Evolutionary conservation across 1,140 invertebrate genomes (phyloP).

Genomic region (Cyclina sinensis): DNA sequence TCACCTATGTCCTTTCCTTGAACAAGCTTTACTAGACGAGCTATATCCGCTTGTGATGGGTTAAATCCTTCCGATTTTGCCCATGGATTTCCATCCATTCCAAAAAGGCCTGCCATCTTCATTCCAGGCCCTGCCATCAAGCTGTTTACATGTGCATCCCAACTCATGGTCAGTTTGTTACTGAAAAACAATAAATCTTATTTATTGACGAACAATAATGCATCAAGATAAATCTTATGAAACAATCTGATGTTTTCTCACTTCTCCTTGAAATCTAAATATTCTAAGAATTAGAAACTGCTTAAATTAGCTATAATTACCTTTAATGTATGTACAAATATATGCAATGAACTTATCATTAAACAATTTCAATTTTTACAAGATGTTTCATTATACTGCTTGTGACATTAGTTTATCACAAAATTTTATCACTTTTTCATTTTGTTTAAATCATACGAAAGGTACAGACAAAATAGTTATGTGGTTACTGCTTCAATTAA

Average conservation of each 20-base stretch:
- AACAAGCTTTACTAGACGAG: slow-evolving; percentile 30
- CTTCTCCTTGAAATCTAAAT: too few species aligned
- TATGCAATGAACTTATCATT: too few species aligned
- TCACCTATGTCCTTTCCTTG: slow-evolving; percentile 46
- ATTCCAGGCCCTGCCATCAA: slow-evolving; percentile 50
- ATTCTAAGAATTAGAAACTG: too few species aligned
- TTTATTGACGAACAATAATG: too few species aligned
- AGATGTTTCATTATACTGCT: too few species aligned
- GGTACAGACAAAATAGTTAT: background rate
- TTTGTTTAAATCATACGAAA: background rate
- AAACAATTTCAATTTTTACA: too few species aligned
- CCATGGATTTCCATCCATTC: slow-evolving; percentile 49
- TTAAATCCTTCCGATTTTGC: slow-evolving; percentile 42
- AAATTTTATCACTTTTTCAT: background rate
- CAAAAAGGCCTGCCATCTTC: slow-evolving; percentile 50
- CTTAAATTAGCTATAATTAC: too few species aligned
- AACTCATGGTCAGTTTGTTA: slow-evolving; percentile 8
- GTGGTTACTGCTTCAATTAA: background rate
- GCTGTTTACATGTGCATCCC: slow-evolving; percentile 52
- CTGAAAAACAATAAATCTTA: background rate
- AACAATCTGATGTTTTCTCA: too few species aligned
- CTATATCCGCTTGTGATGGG: slow-evolving; percentile 30
- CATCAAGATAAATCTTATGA: too few species aligned
- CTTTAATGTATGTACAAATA: too few species aligned
- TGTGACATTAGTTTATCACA: background rate